phyloP scores from a whole-genome alignment of 2,113 vertebrate genomes.

The Pedetes capensis region DNA sequence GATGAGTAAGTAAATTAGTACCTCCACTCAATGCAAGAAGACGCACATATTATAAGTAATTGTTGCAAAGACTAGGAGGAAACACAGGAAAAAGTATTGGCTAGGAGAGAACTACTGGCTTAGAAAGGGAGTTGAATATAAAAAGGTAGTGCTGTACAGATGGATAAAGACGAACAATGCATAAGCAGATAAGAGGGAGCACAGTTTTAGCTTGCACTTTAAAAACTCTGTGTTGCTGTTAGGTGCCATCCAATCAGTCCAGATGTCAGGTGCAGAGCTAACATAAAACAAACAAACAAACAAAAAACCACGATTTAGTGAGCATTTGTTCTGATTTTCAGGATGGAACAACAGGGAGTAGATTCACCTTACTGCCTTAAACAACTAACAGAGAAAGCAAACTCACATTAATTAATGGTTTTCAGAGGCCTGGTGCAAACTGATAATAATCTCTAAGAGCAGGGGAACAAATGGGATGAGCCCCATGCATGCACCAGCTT shows the following conservation, averaged over 20 bases:
- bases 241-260: too few relatives aligned
- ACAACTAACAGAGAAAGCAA: not conserved
- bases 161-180: not conserved
- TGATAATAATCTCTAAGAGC: not conserved
- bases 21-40: constrained; percentile 35
- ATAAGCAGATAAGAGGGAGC: not conserved
- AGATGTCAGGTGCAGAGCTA: not conserved
- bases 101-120: not conserved
- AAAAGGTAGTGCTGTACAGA: not conserved
- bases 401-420: not conserved
- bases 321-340: not conserved
- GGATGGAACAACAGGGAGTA: not conserved
- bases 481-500: not conserved
- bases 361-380: not conserved
- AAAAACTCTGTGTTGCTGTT: too few relatives aligned
- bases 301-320: not conserved
- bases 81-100: constrained; percentile 25
- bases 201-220: not conserved
- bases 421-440: not conserved
- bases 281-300: constrained; percentile 37
- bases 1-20: constrained; percentile 54
- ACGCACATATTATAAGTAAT: constrained; percentile 56
- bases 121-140: constrained; percentile 22
- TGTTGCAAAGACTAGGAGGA: constrained; percentile 20
- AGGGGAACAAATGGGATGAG: not conserved